Conservation (phyloP, 92 coral and sea anemone species). For the Desmophyllum pertusum region DNA sequence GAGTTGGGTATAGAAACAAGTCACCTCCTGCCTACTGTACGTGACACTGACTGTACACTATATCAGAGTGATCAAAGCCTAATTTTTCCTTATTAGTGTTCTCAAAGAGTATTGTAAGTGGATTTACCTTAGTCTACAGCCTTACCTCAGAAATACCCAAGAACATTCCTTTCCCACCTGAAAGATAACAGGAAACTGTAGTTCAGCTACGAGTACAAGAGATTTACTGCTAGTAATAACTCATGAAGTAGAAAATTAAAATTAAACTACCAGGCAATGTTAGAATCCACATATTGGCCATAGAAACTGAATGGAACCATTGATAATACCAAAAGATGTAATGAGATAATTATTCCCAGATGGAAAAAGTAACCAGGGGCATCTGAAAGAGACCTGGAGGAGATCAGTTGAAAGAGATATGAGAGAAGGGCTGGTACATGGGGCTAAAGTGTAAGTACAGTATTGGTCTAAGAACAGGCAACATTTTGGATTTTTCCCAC, state of each 20-base stretch:
- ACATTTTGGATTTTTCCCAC: not conserved
- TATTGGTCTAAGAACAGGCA: too few species aligned
- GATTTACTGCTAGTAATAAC: not conserved
- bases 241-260: too few species aligned
- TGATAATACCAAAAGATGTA: not conserved
- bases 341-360: too few species aligned
- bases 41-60: not conserved
- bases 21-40: constrained; percentile 75
- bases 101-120: not conserved
- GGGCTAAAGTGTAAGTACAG: too few species aligned
- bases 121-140: not conserved
- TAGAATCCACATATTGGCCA: too few species aligned
- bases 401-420: too few species aligned
- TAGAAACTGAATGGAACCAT: not conserved
- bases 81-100: not conserved
- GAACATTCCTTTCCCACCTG: constrained; percentile 67
- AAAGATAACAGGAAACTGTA: not conserved
- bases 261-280: too few species aligned
- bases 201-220: not conserved
- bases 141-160: constrained; percentile 56
- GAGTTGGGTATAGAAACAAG: constrained; percentile 36
- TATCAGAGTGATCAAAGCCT: not conserved
- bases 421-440: too few species aligned
- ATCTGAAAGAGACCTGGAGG: too few species aligned
- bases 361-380: too few species aligned